Evolutionary conservation across 1,140 invertebrate genomes (phyloP).

Genomic region (Antheraea pernyi): DNA sequence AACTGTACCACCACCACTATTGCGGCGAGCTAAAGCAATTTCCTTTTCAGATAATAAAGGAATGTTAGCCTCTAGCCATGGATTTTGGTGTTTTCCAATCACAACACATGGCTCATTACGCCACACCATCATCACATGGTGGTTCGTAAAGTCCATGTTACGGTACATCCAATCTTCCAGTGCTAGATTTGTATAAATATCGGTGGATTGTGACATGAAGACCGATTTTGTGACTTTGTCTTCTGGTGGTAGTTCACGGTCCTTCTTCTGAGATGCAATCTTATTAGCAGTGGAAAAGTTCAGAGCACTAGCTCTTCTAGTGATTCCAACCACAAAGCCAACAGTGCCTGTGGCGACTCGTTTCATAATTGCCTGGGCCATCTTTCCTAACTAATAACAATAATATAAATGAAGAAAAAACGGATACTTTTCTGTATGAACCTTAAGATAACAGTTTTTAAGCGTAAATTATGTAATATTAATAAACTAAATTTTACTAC

Average conservation of each 20-base stretch:
- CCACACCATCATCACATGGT: conserved; percentile 94
- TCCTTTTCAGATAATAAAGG: conserved; percentile 80
- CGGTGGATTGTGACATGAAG: conserved; percentile 93
- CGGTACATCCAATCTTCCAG: conserved; percentile 97
- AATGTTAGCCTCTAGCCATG: conserved; percentile 94
- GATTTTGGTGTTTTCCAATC: conserved; percentile 97
- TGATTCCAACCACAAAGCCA: conserved; percentile 57
- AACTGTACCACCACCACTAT: conserved; percentile 97
- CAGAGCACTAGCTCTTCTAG: conserved; percentile 50
- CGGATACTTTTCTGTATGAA: conserved; percentile 75
- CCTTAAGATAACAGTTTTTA: conserved; percentile 49
- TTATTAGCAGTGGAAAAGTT: conserved; percentile 46
- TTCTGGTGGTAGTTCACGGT: conserved; percentile 60
- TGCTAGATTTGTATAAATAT: conserved; percentile 95
- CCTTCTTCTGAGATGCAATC: conserved; percentile 41
- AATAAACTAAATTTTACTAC: conserved; percentile 28
- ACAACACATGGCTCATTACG: conserved; percentile 96
- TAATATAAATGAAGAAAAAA: conserved; percentile 37
- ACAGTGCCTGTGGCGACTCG: conserved; percentile 56
- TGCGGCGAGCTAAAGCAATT: conserved; percentile 89
- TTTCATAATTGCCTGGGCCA: conserved; percentile 72
- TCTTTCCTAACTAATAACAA: conserved; percentile 37
- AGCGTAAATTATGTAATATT: conserved; percentile 51
- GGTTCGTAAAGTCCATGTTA: conserved; percentile 89
- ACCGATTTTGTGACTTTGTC: conserved; percentile 88